These are phyloP conservation scores for Phymorhynchus buccinoides DNA, from an alignment of 1,140 invertebrate genomes.

Conservation along the genomic window DNA sequence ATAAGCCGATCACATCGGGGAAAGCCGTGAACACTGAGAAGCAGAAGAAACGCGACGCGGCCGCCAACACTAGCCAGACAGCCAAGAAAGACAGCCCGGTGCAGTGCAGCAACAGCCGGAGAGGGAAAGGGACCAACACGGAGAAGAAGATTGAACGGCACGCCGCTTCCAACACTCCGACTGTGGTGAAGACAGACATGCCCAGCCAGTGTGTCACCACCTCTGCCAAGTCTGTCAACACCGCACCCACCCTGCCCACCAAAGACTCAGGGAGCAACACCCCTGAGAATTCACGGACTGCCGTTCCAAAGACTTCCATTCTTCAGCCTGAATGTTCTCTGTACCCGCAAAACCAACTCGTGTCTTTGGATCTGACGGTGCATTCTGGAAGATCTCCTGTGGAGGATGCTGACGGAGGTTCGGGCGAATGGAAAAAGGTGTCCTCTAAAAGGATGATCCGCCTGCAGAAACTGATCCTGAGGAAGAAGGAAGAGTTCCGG, in stretches of 20 bases:
- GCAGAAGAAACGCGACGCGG: neutral
- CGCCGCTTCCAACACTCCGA: constrained; percentile 15
- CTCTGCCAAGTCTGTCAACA: neutral
- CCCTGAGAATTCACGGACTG: too few relatives aligned
- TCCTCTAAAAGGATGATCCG: constrained; percentile 29
- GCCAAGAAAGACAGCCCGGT: constrained; percentile 5
- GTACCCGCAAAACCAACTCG: too few relatives aligned
- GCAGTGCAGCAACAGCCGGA: neutral
- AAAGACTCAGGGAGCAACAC: constrained; percentile 3
- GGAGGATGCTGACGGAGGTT: neutral
- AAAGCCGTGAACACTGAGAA: constrained; percentile 14
- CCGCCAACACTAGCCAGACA: neutral
- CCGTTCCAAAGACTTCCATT: too few relatives aligned
- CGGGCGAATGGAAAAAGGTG: constrained; percentile 15
- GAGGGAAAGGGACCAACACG: constrained; percentile 9
- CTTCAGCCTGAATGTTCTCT: too few relatives aligned
- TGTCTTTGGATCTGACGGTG: neutral
- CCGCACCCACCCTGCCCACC: neutral
- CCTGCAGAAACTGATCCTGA: constrained; percentile 1
- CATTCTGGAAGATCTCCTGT: neutral
- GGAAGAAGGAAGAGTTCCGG: constrained; percentile 26
- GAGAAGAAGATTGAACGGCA: neutral
- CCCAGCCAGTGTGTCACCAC: constrained; percentile 12
- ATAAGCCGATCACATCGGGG: neutral
- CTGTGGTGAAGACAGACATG: constrained; percentile 2